A percentile compares a stretch with the other conserved stretches of the same genome.
These are phyloP conservation scores for Harmothoe impar DNA, from an alignment of 2,888 invertebrate species.

Conservation along the genomic window DNA sequence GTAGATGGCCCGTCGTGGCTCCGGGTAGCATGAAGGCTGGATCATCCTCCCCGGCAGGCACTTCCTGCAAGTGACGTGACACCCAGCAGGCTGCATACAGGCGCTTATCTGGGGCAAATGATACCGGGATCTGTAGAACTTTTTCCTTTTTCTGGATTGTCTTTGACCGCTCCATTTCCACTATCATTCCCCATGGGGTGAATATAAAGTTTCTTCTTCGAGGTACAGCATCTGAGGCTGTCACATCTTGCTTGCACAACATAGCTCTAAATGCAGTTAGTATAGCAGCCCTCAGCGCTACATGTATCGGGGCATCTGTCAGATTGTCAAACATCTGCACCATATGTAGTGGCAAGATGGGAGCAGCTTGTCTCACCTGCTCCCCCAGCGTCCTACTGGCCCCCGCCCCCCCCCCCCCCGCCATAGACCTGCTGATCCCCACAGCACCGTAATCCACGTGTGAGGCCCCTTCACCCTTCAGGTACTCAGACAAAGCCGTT, in stretches of 20 bases:
- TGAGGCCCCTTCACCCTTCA: no score
- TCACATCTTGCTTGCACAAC: neutral
- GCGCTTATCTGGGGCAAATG: neutral
- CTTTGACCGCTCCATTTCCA: neutral
- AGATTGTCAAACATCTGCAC: no score
- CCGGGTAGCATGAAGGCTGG: neutral
- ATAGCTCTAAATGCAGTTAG: neutral
- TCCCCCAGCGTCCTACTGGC: no score
- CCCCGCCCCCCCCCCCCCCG: no score
- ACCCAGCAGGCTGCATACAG: neutral
- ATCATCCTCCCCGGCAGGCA: neutral
- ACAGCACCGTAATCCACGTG: no score
- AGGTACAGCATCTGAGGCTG: neutral
- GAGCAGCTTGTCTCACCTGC: no score
- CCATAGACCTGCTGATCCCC: no score
- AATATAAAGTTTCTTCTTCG: neutral
- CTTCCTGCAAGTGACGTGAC: neutral
- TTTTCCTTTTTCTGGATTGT: neutral
- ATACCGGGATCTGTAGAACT: neutral
- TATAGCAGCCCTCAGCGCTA: neutral
- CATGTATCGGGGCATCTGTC: no score
- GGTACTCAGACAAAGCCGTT: no score
- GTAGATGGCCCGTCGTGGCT: neutral
- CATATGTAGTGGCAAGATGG: no score
- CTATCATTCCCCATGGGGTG: no score